Evolutionary conservation across 2,797 vertebrate species (phyloP).

Genomic region (Anniella stebbinsi): DNA sequence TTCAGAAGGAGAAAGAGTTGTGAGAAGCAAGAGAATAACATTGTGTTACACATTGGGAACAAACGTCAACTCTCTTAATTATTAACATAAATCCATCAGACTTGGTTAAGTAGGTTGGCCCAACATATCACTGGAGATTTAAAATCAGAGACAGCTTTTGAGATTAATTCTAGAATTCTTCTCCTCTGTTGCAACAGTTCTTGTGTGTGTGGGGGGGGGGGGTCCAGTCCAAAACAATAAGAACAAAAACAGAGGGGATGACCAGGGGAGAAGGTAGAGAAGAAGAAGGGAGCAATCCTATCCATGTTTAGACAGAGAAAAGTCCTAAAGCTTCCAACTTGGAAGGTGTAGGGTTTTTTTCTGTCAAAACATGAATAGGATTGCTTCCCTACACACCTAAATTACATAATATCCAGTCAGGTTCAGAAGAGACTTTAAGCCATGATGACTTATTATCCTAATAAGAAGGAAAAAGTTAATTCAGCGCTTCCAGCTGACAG

Average conservation of each 20-base stretch:
- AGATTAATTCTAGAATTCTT: not conserved
- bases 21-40: conserved; percentile 8
- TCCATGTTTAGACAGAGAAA: too few species aligned
- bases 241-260: not conserved
- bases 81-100: conserved; percentile 16
- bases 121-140: not conserved
- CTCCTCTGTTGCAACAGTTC: not conserved
- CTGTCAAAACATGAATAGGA: not conserved
- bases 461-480: too few species aligned
- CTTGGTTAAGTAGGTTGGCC: not conserved
- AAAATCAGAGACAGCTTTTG: not conserved
- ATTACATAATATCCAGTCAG: not conserved
- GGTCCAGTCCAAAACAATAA: not conserved
- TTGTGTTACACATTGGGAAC: conserved; percentile 8
- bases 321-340: too few species aligned
- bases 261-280: too few species aligned
- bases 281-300: not conserved
- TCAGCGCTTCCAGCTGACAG: too few species aligned
- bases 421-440: too few species aligned
- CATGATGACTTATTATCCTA: too few species aligned
- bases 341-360: too few species aligned
- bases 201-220: too few species aligned
- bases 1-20: not conserved
- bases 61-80: conserved; percentile 37
- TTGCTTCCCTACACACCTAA: not conserved